Conservation (phyloP, 2,888 invertebrate species). For the Polymixis flavicincta region DNA sequence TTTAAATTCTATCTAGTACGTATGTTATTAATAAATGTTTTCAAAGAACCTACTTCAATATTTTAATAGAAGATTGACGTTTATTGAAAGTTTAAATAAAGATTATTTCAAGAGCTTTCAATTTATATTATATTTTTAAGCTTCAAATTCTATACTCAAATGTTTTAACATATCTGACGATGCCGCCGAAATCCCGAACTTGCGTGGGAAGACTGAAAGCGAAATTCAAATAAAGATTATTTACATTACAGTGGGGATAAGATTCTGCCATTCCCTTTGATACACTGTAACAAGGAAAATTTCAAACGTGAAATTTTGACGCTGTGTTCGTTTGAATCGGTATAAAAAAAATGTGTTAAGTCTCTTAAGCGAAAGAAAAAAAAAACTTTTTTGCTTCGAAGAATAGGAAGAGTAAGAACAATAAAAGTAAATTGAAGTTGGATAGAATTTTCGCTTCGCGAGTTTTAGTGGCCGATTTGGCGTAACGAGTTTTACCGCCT, state of each 20-base stretch:
- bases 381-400: slow-evolving; percentile 78
- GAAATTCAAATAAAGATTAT: slow-evolving; percentile 79
- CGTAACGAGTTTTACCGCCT: slow-evolving; percentile 90
- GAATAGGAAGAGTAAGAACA: slow-evolving; percentile 87
- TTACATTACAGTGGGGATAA: slow-evolving; percentile 72
- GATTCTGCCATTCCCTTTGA: slow-evolving; percentile 77
- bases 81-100: slow-evolving; percentile 12
- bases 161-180: slow-evolving; percentile 34
- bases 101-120: slow-evolving; percentile 5
- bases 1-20: not conserved
- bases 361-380: slow-evolving; percentile 80
- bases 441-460: slow-evolving; percentile 90
- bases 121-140: not conserved
- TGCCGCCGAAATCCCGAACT: slow-evolving; percentile 31
- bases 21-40: slow-evolving; percentile 4
- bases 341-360: slow-evolving; percentile 85
- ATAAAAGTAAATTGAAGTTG: slow-evolving; percentile 90
- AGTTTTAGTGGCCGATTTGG: slow-evolving; percentile 89
- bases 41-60: slow-evolving; percentile 17
- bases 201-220: slow-evolving; percentile 61
- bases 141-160: slow-evolving; percentile 18
- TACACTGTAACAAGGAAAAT: slow-evolving; percentile 75
- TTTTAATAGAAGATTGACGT: slow-evolving; percentile 8
- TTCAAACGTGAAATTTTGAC: slow-evolving; percentile 80
- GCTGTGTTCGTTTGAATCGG: slow-evolving; percentile 79